Base-by-base conservation (phyloP, 2,888 invertebrate species). In the Pterostichus madidus region DNA sequence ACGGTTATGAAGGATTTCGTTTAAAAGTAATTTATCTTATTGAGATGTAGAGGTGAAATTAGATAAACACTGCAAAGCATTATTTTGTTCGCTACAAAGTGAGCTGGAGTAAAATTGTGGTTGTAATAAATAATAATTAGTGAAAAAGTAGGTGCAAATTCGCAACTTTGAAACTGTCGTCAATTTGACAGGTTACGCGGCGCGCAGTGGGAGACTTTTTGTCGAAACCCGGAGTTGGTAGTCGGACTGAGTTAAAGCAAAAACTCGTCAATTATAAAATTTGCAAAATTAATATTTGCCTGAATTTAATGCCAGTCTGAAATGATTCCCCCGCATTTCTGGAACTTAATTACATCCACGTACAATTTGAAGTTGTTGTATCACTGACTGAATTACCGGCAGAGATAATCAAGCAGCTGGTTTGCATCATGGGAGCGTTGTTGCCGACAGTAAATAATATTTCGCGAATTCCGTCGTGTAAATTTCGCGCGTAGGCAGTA, bases 351-450 rank as follows among this genome's bases (percentile, higher is more conserved):
- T 78, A 78, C 61, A 61, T 78, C 61, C 61, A 44, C 78, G 39
- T 44, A 78, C 59, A 78, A 78, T 78, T 61, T 78, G 24, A 78
- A 78, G 39, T 78, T 78, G 77, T 59, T 78, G 15, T 78, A 44
- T 56, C 78, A 78, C 39, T 44, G 78, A 78, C 61, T 78, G 61
- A 78, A 78, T 59, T 56, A 78, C 78, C 39, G 61, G 39, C 44
- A 39, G 46, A 78, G 78, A 78, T 78, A 78, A 78, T 78, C 78
- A 78, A 78, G 78, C 77, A 61, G 61, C 61, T 78, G 78, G 78
- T 78, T 59, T 78, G 78, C 52, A 78, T 78, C 78, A 78, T 78
- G 78, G 59, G 31, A 59, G 39, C 61, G 61, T 78, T 78, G 78
- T 44, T 78, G 56, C 78, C 56, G 56, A 77, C 77, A 78, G 59